Conservation (phyloP, 2,888 invertebrate genomes). For the Sialis lutaria region DNA sequence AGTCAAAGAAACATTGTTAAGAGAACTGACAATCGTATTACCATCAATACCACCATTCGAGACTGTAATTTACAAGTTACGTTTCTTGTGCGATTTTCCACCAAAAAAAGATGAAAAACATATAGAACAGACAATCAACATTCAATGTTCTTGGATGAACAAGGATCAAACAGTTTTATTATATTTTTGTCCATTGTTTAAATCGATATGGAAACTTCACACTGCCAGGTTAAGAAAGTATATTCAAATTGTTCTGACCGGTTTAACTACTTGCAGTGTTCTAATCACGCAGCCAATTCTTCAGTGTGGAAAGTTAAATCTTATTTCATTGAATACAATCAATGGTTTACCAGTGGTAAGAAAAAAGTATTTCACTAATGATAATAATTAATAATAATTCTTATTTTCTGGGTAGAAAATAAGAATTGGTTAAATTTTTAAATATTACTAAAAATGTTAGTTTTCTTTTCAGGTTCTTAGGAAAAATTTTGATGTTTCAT, state of each 20-base stretch:
- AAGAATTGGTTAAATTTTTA: too few species aligned
- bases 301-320: neutral
- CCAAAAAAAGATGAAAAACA: slow-evolving; percentile 50
- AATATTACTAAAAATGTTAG: neutral
- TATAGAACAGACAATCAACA: slow-evolving; percentile 44
- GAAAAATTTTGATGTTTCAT: slow-evolving; percentile 58
- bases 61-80: slow-evolving; percentile 38
- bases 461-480: slow-evolving; percentile 38
- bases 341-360: slow-evolving; percentile 5
- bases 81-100: slow-evolving; percentile 55
- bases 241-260: slow-evolving; percentile 56
- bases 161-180: slow-evolving; percentile 1
- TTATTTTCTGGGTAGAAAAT: too few species aligned
- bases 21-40: slow-evolving; percentile 36
- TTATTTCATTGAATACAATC: slow-evolving; percentile 2
- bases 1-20: slow-evolving; percentile 21
- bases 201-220: slow-evolving; percentile 61
- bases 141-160: slow-evolving; percentile 1
- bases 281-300: slow-evolving; percentile 24
- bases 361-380: slow-evolving; percentile 1
- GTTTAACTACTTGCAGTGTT: slow-evolving; percentile 27
- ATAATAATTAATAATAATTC: neutral
- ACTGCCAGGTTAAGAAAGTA: slow-evolving; percentile 76
- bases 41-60: slow-evolving; percentile 46
- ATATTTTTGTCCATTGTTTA: slow-evolving; percentile 63